Evolutionary conservation across 2,888 invertebrate species (phyloP).

Genomic region (Lithosia quadra): DNA sequence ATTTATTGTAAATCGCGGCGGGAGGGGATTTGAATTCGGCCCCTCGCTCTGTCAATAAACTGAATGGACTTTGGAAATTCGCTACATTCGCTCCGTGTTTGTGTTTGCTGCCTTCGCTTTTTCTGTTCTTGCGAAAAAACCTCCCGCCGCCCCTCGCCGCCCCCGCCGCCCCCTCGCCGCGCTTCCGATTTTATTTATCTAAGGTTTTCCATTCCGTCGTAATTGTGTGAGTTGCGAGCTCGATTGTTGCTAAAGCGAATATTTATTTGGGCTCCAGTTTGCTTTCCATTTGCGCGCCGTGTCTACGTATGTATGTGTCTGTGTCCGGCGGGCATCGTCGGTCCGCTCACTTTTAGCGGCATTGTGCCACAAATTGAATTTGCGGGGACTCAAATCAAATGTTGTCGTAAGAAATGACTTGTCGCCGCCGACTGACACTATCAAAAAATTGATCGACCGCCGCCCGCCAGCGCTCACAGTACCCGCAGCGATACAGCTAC

Average conservation of each 20-base stretch:
- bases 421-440: slow-evolving; percentile 80
- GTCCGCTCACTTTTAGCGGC: slow-evolving; percentile 53
- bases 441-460: slow-evolving; percentile 82
- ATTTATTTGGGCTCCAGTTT: slow-evolving; percentile 84
- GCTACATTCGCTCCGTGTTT: slow-evolving; percentile 83
- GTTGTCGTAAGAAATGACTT: slow-evolving; percentile 81
- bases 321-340: slow-evolving; percentile 28
- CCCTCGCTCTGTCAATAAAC: slow-evolving; percentile 80
- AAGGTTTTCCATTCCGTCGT: slow-evolving; percentile 84
- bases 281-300: slow-evolving; percentile 69
- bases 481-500: slow-evolving; percentile 18
- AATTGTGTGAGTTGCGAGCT: slow-evolving; percentile 84
- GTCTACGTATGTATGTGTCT: slow-evolving; percentile 22
- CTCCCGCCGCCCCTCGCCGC: slow-evolving; percentile 42
- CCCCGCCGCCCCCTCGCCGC: slow-evolving; percentile 34
- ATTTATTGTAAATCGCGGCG: slow-evolving; percentile 84
- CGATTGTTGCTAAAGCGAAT: slow-evolving; percentile 85
- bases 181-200: slow-evolving; percentile 85
- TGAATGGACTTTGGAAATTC: slow-evolving; percentile 83
- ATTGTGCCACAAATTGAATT: slow-evolving; percentile 83
- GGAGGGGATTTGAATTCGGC: slow-evolving; percentile 77
- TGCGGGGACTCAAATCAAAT: slow-evolving; percentile 80
- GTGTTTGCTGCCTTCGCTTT: slow-evolving; percentile 81
- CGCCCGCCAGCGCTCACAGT: too few species aligned
- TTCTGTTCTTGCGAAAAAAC: slow-evolving; percentile 69